A percentile compares a stretch with the other conserved stretches of the same genome.
Evolutionary conservation across 2,888 invertebrate species (phyloP).

Genomic region (Zygaena filipendulae): DNA sequence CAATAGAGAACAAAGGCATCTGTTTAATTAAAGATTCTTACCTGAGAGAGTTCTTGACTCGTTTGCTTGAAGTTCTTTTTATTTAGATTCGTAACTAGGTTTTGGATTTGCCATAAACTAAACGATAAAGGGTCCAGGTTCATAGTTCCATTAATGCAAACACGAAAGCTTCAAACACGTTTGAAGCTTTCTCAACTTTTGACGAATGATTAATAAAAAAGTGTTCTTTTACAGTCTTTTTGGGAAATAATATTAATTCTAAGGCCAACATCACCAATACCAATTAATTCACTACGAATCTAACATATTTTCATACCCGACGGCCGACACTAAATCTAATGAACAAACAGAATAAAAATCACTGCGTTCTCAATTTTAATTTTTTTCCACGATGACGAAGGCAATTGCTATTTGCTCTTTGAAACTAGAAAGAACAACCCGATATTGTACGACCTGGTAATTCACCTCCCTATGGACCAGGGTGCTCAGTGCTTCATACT

Average conservation of each 20-base stretch:
- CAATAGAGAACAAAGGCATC: conserved; percentile 48
- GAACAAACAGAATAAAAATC: too few species aligned
- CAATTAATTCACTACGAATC: conserved; percentile 50
- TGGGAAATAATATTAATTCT: conserved; percentile 50
- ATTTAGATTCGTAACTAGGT: conserved; percentile 94
- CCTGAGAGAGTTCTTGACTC: conserved; percentile 89
- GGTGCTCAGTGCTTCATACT: too few species aligned
- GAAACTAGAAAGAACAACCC: too few species aligned
- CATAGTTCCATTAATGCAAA: conserved; percentile 95
- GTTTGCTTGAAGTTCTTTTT: conserved; percentile 96
- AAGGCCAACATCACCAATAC: conserved; percentile 63
- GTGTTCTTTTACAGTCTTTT: conserved; percentile 53
- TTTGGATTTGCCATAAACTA: conserved; percentile 98
- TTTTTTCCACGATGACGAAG: conserved; percentile 50
- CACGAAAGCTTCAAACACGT: conserved; percentile 95
- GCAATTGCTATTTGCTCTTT: conserved; percentile 21
- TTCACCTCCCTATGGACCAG: too few species aligned
- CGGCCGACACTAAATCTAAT: conserved; percentile 35
- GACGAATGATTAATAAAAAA: conserved; percentile 71
- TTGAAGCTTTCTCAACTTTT: conserved; percentile 91
- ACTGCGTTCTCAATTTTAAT: too few species aligned
- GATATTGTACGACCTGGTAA: too few species aligned
- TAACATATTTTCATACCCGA: conserved; percentile 49
- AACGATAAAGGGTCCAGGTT: conserved; percentile 99
- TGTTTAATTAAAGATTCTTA: conserved; percentile 63